These are phyloP conservation scores for Nyleta sp. DNA, from an alignment of 2,888 invertebrate genomes.

Conservation along the genomic window DNA sequence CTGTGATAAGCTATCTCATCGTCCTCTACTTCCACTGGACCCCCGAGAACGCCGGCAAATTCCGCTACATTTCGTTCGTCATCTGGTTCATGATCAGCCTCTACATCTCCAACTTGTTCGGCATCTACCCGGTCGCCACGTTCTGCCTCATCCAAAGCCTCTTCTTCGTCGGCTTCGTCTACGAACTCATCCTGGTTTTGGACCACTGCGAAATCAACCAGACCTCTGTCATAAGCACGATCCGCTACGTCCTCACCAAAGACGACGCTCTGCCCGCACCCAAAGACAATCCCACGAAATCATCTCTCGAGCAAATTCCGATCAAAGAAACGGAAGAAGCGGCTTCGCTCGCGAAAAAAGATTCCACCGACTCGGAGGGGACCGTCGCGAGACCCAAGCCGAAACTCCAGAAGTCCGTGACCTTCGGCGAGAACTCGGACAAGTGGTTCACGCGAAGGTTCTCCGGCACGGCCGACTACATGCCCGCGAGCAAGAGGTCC, in stretches of 20 bases:
- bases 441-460: conserved; percentile 62
- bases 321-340: conserved; percentile 17
- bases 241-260: conserved; percentile 74
- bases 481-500: conserved; percentile 6
- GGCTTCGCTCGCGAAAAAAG: conserved; percentile 13
- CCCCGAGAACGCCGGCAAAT: conserved; percentile 86
- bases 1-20: conserved; percentile 87
- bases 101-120: conserved; percentile 89
- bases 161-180: conserved; percentile 86
- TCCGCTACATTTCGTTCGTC: conserved; percentile 87
- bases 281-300: conserved; percentile 22
- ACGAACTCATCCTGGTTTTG: conserved; percentile 85
- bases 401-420: conserved; percentile 72
- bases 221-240: conserved; percentile 76
- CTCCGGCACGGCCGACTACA: conserved; percentile 42
- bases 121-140: conserved; percentile 89
- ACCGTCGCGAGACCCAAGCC: conserved; percentile 55
- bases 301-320: conserved; percentile 33
- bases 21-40: conserved; percentile 90
- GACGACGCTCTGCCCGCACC: conserved; percentile 46
- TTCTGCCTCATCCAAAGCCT: conserved; percentile 88
- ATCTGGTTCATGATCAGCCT: conserved; percentile 91
- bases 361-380: conserved; percentile 28
- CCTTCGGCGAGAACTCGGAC: conserved; percentile 73
- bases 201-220: conserved; percentile 83